A percentile compares a stretch with the other conserved stretches of the same genome.
Conservation (phyloP, 35 echinoderm and acorn worm genomes). For the Hemicentrotus pulcherrimus region DNA sequence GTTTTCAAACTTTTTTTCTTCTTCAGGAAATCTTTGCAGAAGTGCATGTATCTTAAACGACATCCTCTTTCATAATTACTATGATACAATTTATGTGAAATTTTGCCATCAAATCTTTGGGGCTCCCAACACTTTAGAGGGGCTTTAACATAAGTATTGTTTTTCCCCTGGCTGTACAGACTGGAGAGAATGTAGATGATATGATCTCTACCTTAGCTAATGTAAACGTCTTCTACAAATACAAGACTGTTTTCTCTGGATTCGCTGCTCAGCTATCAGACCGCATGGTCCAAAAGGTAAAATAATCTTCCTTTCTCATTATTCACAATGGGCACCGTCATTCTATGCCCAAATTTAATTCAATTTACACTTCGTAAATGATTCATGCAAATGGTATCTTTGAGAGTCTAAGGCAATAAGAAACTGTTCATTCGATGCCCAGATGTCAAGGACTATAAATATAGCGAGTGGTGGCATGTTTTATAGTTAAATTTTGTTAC, state of each 20-base stretch:
- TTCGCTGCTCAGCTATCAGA: conserved; percentile 47
- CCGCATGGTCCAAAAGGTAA: conserved; percentile 35
- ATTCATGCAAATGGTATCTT: background rate
- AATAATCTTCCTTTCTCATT: background rate
- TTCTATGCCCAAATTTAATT: background rate
- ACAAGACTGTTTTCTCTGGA: conserved; percentile 49
- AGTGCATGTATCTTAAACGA: no score
- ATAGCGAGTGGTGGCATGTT: background rate
- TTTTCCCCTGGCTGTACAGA: background rate
- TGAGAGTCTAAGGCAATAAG: background rate
- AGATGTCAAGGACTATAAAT: background rate
- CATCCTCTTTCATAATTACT: no score
- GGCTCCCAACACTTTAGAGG: no score
- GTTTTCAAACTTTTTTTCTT: no score
- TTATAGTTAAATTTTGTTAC: background rate
- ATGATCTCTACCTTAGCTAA: background rate
- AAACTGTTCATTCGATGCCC: background rate
- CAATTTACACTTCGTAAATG: background rate
- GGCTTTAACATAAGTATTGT: background rate
- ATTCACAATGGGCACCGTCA: background rate
- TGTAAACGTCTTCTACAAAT: conserved; percentile 39
- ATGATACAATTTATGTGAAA: no score
- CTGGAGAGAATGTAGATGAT: background rate
- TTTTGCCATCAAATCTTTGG: no score
- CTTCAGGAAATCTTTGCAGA: no score